Conservation (phyloP, 2,797 vertebrate species). For the Lepilemur ruficaudatus region DNA sequence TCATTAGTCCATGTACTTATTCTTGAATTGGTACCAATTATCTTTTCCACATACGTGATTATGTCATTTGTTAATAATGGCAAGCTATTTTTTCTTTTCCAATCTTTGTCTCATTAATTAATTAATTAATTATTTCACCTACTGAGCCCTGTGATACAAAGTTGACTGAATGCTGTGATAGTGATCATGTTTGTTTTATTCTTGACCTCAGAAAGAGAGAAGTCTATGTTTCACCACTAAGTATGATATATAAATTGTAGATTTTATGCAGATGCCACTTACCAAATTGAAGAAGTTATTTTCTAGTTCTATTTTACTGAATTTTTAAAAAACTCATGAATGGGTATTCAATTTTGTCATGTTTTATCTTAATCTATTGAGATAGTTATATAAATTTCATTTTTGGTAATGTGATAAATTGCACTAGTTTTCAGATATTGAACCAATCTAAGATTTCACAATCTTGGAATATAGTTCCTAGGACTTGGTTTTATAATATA, state of each 20-base stretch:
- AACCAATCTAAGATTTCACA: background rate
- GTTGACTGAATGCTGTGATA: background rate
- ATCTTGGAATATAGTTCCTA: background rate
- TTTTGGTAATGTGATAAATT: background rate
- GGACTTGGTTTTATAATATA: background rate
- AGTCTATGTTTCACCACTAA: background rate
- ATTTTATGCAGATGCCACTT: background rate
- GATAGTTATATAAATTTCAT: background rate
- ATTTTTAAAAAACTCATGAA: background rate
- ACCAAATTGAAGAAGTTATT: background rate
- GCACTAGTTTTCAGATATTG: background rate
- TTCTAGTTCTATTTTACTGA: background rate
- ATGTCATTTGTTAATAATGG: background rate
- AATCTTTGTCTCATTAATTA: background rate
- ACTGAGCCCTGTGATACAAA: background rate
- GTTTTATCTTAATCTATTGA: background rate
- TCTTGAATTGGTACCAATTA: background rate
- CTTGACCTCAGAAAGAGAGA: background rate
- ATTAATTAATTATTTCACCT: background rate
- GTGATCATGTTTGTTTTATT: background rate
- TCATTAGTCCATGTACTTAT: background rate
- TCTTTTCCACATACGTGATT: background rate
- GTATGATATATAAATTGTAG: background rate
- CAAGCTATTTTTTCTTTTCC: background rate
- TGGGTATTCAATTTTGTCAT: background rate